Evolutionary conservation across 1,140 invertebrate genomes (phyloP), one percentile per base, ranked within the genome.

Genomic region (Drosophila santomea): DNA sequence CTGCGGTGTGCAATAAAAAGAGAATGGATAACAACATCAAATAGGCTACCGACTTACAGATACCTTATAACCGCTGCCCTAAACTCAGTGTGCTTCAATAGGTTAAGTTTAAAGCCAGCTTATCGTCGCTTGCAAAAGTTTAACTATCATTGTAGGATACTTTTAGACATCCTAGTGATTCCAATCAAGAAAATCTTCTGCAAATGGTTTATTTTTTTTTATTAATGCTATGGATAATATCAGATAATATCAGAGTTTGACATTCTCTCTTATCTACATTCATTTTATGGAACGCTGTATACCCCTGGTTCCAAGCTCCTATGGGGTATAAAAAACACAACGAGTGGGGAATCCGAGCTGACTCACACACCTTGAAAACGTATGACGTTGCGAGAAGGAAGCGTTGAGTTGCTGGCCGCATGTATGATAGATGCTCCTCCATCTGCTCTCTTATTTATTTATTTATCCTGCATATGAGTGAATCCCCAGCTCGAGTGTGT

Each of bases 381-480:
- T 83, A 76, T 80, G 47, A 72, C 62, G 72, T 63, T 55, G 58
- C 80, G 45, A 59, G 78, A 76, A 72, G 80, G 80, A 71, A 67
- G 55, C 66, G 66, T 35, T 62, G 79, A 78, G 61, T 73, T 76
- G 59, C 45, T 59, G 76, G 32, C 54, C 36, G 62, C 58, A 76
- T 68, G 74, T 76, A 76, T 68, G 74, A 76, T 76, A 76, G 73
- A 76, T 43, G 38, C 44, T 43, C 11, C 58, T 17, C 47, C 25
- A 12, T 12, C 17, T 12, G 41, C n/a, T 23, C 80, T 56, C 54
- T 67, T 68, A 76, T 84, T 85, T 83, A 84, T 84, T 84, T 84
- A 85, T 83, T 76, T 74, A 66, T 66, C 38, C 47, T 32, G 20
- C 64, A 43, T 57, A 56, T 58, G 55, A 67, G 58, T 52, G 54